These are phyloP conservation scores for Hippocampus abdominalis DNA, from an alignment of 2,113 vertebrate species.

Conservation along the genomic window DNA sequence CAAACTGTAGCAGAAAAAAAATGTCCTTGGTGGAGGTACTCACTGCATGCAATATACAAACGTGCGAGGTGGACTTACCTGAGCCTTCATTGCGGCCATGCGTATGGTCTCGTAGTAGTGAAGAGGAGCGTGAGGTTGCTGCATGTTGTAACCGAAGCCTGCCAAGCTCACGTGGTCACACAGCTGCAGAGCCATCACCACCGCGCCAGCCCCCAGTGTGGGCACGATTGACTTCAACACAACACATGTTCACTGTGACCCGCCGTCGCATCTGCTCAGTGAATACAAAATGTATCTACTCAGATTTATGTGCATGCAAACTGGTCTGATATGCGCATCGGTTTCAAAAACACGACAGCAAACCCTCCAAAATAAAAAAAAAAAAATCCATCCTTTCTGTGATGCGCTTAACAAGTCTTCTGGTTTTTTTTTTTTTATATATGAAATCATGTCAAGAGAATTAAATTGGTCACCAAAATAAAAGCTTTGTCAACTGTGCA, in stretches of 20 bases:
- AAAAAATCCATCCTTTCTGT: too few relatives aligned
- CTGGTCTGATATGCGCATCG: background rate
- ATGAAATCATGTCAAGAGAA: too few relatives aligned
- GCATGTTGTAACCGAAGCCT: constrained; percentile 76
- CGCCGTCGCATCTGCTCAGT: background rate
- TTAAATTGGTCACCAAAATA: too few relatives aligned
- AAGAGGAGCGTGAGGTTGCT: constrained; percentile 65
- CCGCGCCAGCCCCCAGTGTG: constrained; percentile 68
- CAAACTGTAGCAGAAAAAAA: background rate
- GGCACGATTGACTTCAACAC: constrained; percentile 57
- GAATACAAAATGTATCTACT: background rate
- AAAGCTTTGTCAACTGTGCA: too few relatives aligned
- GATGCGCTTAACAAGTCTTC: too few relatives aligned
- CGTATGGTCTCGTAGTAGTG: constrained; percentile 74
- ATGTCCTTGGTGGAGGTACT: background rate
- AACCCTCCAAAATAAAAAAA: too few relatives aligned
- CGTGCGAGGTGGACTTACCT: constrained; percentile 35
- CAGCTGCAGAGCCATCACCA: constrained; percentile 73
- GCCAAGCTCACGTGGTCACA: constrained; percentile 78
- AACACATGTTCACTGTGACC: background rate
- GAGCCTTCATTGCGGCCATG: constrained; percentile 69
- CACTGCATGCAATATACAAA: background rate
- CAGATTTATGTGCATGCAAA: background rate
- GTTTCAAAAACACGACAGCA: too few relatives aligned
- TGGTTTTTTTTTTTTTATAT: too few relatives aligned